Conservation (phyloP, 64 coral and sea anemone genomes). For the Actinia tenebrosa region DNA sequence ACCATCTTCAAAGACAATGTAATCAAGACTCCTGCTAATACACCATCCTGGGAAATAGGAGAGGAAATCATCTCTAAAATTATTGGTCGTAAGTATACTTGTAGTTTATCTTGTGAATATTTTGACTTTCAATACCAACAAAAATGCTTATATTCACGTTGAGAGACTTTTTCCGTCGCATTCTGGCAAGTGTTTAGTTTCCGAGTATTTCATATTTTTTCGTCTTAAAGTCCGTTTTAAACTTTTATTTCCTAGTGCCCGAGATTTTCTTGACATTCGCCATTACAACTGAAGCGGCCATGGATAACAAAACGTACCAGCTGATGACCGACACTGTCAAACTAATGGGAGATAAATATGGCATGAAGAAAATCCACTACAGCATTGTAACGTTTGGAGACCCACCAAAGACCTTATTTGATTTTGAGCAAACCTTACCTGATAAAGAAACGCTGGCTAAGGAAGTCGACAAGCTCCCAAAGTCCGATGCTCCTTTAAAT, state of each 20-base stretch:
- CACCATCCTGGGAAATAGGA: slow-evolving; percentile 2
- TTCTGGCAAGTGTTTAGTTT: too few relatives aligned
- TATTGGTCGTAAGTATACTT: slow-evolving; percentile 9
- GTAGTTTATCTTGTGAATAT: too few relatives aligned
- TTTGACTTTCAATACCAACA: too few relatives aligned
- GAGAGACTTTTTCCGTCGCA: too few relatives aligned
- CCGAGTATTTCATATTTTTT: too few relatives aligned
- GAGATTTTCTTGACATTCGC: slow-evolving; percentile 6
- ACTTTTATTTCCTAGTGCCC: neutral
- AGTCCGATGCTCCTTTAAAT: neutral
- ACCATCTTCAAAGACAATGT: slow-evolving; percentile 28
- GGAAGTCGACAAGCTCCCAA: slow-evolving; percentile 14
- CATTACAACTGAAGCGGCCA: neutral
- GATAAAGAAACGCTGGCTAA: slow-evolving; percentile 8
- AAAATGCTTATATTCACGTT: too few relatives aligned
- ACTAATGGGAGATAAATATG: slow-evolving; percentile 7
- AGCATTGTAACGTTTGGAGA: slow-evolving; percentile 1
- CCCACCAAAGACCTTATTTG: slow-evolving; percentile 13
- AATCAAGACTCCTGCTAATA: slow-evolving; percentile 20
- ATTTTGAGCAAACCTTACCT: neutral
- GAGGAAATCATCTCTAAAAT: slow-evolving; percentile 29
- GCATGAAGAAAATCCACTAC: neutral
- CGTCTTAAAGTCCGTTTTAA: neutral
- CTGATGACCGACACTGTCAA: slow-evolving; percentile 24
- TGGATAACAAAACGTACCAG: neutral